A percentile compares a stretch with the other conserved stretches of the same genome.
phyloP scores from a whole-genome alignment of 2,797 vertebrate species.

The Agapornis canus region DNA sequence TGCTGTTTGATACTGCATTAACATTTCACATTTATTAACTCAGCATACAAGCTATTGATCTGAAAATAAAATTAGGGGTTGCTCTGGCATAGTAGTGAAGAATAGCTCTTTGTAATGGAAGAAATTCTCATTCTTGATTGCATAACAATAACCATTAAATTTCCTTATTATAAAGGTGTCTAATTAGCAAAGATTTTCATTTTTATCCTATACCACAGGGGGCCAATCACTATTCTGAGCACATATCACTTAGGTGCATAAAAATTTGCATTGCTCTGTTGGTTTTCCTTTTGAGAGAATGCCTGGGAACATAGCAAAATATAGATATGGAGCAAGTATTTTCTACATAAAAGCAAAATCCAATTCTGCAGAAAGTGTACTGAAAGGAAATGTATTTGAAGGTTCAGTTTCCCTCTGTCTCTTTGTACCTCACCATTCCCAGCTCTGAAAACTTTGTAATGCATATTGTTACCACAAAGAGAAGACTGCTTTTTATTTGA shows the following conservation, averaged over 20 bases:
- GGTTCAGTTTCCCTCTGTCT: conserved; percentile 1
- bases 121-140: conserved; percentile 52
- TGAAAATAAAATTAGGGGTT: conserved; percentile 74
- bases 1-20: conserved; percentile 65
- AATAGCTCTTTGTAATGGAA: conserved; percentile 57
- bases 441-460: conserved; percentile 15
- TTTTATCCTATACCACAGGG: conserved; percentile 58
- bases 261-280: conserved; percentile 75
- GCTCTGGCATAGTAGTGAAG: conserved; percentile 51
- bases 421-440: background rate
- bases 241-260: conserved; percentile 74
- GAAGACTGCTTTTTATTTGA: background rate
- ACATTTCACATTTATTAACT: conserved; percentile 74
- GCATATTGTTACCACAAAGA: background rate
- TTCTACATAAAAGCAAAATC: conserved; percentile 14
- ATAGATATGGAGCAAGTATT: conserved; percentile 18
- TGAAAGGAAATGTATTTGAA: background rate
- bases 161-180: conserved; percentile 70
- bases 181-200: conserved; percentile 80
- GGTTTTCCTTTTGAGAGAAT: conserved; percentile 68
- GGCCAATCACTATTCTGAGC: conserved; percentile 74
- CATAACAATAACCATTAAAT: conserved; percentile 71
- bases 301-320: conserved; percentile 57
- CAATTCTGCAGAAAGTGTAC: background rate
- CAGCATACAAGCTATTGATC: conserved; percentile 70